A percentile compares a stretch with the other conserved stretches of the same genome.
Evolutionary conservation across 2,797 vertebrate species (phyloP).

Genomic region (Mycteria americana): DNA sequence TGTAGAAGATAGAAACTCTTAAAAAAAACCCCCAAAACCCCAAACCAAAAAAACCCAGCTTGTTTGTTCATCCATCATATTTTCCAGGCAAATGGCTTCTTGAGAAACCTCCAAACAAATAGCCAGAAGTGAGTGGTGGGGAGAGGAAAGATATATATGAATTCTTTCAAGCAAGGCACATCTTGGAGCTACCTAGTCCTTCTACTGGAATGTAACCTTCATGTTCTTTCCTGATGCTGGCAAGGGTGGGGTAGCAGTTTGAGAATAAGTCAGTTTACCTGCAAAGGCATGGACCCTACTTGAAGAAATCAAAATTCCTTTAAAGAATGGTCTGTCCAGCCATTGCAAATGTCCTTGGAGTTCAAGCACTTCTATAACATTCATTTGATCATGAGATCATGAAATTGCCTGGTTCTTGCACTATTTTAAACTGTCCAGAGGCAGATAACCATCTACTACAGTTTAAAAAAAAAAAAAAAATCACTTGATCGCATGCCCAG

Average conservation of each 20-base stretch:
- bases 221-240: background rate
- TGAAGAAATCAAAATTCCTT: background rate
- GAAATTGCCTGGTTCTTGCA: background rate
- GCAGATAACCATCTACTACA: background rate
- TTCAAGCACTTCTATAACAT: background rate
- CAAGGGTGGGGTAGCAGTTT: background rate
- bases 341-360: background rate
- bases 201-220: background rate
- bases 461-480: background rate
- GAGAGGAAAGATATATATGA: conserved; percentile 30
- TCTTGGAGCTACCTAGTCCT: background rate
- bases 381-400: background rate
- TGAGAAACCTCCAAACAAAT: conserved; percentile 10
- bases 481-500: background rate
- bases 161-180: background rate
- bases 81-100: conserved; percentile 40
- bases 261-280: background rate
- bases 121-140: background rate
- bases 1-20: background rate
- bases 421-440: conserved; percentile 34
- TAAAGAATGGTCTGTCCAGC: background rate
- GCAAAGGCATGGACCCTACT: background rate
- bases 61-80: conserved; percentile 33
- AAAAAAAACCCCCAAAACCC: background rate
- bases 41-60: background rate